Base-by-base conservation (phyloP, 2,113 vertebrate species). In the Rhea pennata region DNA sequence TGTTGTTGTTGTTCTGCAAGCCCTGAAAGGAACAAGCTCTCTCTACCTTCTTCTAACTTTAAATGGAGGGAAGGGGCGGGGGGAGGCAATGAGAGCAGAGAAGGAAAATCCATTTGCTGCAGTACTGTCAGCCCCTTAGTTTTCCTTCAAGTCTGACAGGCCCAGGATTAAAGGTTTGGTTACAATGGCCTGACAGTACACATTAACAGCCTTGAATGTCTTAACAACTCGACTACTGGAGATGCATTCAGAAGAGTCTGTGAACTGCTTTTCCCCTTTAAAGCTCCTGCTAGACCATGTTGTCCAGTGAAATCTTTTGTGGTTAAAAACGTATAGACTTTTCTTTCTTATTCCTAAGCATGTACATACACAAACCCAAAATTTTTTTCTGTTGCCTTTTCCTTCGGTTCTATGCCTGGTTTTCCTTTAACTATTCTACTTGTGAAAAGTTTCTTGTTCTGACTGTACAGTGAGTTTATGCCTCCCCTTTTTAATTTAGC, bases 131-230 rank as follows among this genome's bases (percentile, higher is more conserved):
- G 51, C 48, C 92, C 85, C 79, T 95, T 54, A 59, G 93, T 94
- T 97, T 97, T 93, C 95, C 91, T 92, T 96, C 74, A 91, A 93
- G 84, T 92, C 83, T 96, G 96, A 97, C 94, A 95, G 91, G 74
- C 65, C 93, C 84, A 94, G 87, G 90, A 96, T 96, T 96, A 95
- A 95, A 95, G 95, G 84, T 31, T 94, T 97, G 94, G 94, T 97
- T 92, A 95, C 90, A 96, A 96, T 91, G 93, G 93, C 75, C 96
- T 93, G 93, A 97, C 83, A 96, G 95, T 96, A 87, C 82, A 96
- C 87, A 97, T 97, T 97, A 97, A 94, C 96, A 95, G 95, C 87
- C 92, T 93, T 97, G 91, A 97, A 97, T 97, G 95, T 97, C 96
- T 97, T 98, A 97, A 97, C 95, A 97, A 97, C 95, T 91, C 96